A percentile compares a stretch with the other conserved stretches of the same genome.
phyloP scores from a whole-genome alignment of 2,113 vertebrate species.

The Rattus rattus region DNA sequence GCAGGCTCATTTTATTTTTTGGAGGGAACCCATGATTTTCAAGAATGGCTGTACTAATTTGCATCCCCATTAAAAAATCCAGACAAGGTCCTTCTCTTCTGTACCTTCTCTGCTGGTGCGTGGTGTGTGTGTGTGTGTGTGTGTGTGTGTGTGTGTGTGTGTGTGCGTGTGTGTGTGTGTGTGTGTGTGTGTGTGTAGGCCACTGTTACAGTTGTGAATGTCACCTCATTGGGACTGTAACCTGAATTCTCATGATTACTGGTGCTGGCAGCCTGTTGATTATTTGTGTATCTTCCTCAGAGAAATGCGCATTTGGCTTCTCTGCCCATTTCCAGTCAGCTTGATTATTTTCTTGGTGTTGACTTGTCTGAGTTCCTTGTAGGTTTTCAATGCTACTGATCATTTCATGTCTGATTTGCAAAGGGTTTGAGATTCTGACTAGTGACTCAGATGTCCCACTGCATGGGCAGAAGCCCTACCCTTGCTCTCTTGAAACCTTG shows the following conservation, averaged over 20 bases:
- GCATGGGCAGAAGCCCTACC: neutral
- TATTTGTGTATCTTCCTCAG: neutral
- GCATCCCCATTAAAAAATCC: neutral
- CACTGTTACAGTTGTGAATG: neutral
- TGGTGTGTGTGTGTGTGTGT: neutral
- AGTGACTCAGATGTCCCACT: neutral
- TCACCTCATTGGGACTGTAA: neutral
- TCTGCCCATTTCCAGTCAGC: neutral
- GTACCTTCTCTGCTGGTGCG: neutral
- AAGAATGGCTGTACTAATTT: neutral
- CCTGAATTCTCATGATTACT: neutral
- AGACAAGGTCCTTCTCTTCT: neutral
- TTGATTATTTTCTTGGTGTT: neutral
- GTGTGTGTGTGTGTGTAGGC: neutral
- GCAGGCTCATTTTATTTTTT: neutral
- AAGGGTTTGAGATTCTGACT: neutral
- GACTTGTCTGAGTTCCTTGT: neutral
- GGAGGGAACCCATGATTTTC: neutral
- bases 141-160: neutral
- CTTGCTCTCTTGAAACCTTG: neutral
- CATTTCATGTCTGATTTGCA: neutral
- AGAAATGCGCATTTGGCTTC: neutral
- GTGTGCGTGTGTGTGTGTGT: neutral
- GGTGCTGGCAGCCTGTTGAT: neutral
- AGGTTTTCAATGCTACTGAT: neutral